Evolutionary conservation across 2,797 vertebrate species (phyloP), one percentile per base, ranked within the genome.

Genomic region (Florisuga fusca): DNA sequence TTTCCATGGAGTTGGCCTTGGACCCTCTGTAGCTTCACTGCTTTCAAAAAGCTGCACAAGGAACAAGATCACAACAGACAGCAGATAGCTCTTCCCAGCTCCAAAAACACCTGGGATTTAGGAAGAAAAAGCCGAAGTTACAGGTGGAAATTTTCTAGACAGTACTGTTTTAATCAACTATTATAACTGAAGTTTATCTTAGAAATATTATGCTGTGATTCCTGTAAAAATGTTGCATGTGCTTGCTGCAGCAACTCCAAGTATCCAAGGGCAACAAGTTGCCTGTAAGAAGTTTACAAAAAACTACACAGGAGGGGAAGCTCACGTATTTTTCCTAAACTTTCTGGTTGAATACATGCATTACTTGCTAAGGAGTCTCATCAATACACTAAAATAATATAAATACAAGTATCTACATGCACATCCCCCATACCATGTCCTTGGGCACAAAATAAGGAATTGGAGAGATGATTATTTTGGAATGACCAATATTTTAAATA

Each of bases 51-150:
- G 97, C 54, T 97, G 97, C 21, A 98, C 95, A 6, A 98, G 95
- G 95, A 98, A 98, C 88, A 98, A 89, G 91, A 98, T 85, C 77
- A 98, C 98, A 82, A 98, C 93, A 21, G 98, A 97, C 69, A 98
- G 94, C 96, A 98, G 95, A 22, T 98, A 98, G 95, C 98, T 98
- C 96, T 98, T 98, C 29, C 98, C 98, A 91, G 98, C 97, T 94
- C 98, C 98, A 92, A 98, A 98, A 91, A 98, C 98, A 89, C 98
- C 98, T 98, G 89, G 41, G 36, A 61, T 90, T 94, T 97, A 45
- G 57, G 46, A 84, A 95, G 53, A 79, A 75, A 84, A 95, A 92
- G 6, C 4, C 10, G 34, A 72, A 51, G 43, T 72, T 33, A 59
- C 15, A 74, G 54, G 45, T 46, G 61, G 81, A 71, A 41, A 50